phyloP scores from a whole-genome alignment of 1,140 invertebrate genomes.

The Eueides isabella region DNA sequence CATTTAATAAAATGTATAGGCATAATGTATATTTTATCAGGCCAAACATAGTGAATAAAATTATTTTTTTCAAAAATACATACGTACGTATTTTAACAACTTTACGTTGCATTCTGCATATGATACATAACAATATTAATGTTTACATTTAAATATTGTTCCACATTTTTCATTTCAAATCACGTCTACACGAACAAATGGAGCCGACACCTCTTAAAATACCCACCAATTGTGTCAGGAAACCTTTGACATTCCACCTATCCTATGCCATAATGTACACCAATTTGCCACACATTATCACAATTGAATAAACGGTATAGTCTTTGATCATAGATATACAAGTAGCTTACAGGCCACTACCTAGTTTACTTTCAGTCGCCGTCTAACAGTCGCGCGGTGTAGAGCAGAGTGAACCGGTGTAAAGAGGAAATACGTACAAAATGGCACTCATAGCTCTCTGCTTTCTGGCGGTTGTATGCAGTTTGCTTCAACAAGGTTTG shows the following conservation, averaged over 20 bases:
- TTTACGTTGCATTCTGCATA: too few species aligned
- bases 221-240: not conserved
- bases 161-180: not conserved
- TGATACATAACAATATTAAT: too few species aligned
- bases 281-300: conserved; percentile 57
- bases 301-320: conserved; percentile 63
- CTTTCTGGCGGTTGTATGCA: conserved; percentile 68
- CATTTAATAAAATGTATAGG: too few species aligned
- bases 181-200: too few species aligned
- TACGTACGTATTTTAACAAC: too few species aligned
- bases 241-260: conserved; percentile 19
- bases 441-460: conserved; percentile 58
- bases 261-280: conserved; percentile 38
- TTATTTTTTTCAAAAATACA: too few species aligned
- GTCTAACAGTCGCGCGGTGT: conserved; percentile 48
- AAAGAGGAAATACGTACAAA: conserved; percentile 31
- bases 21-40: too few species aligned
- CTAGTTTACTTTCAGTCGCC: conserved; percentile 50
- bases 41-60: too few species aligned
- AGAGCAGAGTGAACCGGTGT: conserved; percentile 53
- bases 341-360: conserved; percentile 39
- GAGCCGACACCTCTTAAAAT: not conserved
- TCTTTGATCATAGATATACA: conserved; percentile 54
- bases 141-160: too few species aligned
- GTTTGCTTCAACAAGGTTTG: conserved; percentile 74